These are phyloP conservation scores for Lordiphosa andalusiaca DNA, from an alignment of 2,888 invertebrate genomes.

Conservation along the genomic window DNA sequence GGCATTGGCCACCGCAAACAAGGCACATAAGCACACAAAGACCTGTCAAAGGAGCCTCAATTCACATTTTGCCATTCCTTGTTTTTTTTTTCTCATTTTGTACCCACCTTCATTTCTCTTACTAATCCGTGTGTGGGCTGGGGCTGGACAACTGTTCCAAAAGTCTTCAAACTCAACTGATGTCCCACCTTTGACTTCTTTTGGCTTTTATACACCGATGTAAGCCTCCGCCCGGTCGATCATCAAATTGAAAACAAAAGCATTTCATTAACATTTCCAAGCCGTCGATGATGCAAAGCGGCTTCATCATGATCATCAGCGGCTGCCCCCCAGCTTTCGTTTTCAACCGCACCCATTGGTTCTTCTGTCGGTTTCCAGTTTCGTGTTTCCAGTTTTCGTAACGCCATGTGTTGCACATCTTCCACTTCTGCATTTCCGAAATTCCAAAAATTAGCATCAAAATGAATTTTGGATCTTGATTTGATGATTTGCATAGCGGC, in stretches of 20 bases:
- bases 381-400: constrained; percentile 34
- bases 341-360: constrained; percentile 22
- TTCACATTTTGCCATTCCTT: neutral
- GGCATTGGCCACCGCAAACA: constrained; percentile 71
- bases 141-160: constrained; percentile 33
- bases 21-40: constrained; percentile 66
- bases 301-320: constrained; percentile 11
- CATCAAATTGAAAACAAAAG: constrained; percentile 46
- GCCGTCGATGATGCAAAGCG: constrained; percentile 4
- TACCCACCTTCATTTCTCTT: constrained; percentile 66
- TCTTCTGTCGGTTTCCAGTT: constrained; percentile 37
- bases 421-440: constrained; percentile 57
- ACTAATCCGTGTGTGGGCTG: constrained; percentile 38
- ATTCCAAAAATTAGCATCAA: constrained; percentile 68
- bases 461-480: constrained; percentile 28
- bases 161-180: constrained; percentile 58
- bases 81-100: neutral
- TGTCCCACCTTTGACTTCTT: constrained; percentile 33
- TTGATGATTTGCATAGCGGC: constrained; percentile 8
- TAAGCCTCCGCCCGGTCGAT: constrained; percentile 29
- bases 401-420: constrained; percentile 14
- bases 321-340: constrained; percentile 25
- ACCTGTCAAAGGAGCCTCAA: constrained; percentile 40
- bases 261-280: constrained; percentile 64
- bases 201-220: constrained; percentile 63